Conservation (phyloP, 2,113 vertebrate genomes). For the Monarcha castaneiventris region DNA sequence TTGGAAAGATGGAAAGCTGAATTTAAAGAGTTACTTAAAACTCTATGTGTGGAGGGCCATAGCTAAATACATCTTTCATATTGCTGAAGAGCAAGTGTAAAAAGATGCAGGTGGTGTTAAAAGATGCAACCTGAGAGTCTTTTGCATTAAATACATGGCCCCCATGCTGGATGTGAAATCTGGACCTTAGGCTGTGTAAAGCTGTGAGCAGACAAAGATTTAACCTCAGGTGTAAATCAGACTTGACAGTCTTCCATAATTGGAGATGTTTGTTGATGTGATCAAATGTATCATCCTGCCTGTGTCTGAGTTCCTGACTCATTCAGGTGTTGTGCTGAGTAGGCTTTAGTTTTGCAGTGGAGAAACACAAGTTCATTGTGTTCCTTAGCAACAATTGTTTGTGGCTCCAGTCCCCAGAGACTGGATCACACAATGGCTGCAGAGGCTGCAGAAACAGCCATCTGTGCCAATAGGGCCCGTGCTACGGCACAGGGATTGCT, state of each 20-base stretch:
- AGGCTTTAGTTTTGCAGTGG: background rate
- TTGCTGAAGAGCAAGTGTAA: background rate
- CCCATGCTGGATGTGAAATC: background rate
- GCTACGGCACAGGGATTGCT: background rate
- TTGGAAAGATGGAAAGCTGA: background rate
- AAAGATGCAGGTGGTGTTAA: background rate
- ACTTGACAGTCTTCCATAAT: background rate
- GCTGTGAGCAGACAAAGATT: background rate
- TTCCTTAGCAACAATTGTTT: background rate
- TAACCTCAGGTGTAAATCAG: background rate
- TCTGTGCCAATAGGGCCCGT: background rate
- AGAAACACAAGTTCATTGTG: background rate
- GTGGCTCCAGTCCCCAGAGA: background rate
- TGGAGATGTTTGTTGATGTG: background rate
- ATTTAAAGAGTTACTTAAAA: background rate
- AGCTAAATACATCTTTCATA: background rate
- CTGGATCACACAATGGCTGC: background rate
- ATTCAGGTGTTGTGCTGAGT: background rate
- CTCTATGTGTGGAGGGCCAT: background rate
- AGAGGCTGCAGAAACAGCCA: background rate
- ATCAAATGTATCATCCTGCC: background rate
- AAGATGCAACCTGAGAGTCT: background rate
- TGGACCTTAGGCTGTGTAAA: background rate
- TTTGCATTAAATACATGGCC: background rate
- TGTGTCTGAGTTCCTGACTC: background rate